Evolutionary conservation across 2,888 invertebrate genomes (phyloP).

Genomic region (Drosophila macrospina): DNA sequence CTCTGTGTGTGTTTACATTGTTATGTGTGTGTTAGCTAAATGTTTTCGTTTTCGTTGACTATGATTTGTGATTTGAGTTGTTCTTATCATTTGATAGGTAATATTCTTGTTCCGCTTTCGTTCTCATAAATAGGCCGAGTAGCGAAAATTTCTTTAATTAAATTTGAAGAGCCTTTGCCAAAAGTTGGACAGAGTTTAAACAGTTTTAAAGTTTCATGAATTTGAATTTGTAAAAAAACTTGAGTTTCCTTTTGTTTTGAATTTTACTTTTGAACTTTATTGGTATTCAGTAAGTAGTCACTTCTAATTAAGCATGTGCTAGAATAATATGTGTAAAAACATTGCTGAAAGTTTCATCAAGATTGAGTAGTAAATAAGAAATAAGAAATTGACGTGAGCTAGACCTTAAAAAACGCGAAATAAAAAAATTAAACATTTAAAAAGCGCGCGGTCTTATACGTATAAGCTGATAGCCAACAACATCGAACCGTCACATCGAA

Average conservation of each 20-base stretch:
- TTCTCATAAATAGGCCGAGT: not conserved
- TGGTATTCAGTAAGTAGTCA: not conserved
- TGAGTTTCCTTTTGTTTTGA: too few species aligned
- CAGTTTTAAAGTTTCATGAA: too few species aligned
- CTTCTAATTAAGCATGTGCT: too few species aligned
- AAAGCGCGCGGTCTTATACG: conserved; percentile 13
- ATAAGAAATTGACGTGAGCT: too few species aligned
- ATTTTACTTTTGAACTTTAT: not conserved
- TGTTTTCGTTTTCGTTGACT: conserved; percentile 57
- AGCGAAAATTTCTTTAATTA: not conserved
- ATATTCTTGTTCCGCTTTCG: too few species aligned
- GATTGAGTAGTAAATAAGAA: too few species aligned
- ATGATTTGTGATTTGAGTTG: too few species aligned
- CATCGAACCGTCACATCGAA: conserved; percentile 51
- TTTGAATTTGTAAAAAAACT: too few species aligned
- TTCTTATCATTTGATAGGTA: too few species aligned
- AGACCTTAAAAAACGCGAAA: too few species aligned
- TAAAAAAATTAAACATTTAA: conserved; percentile 13
- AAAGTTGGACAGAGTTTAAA: not conserved
- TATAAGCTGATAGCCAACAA: conserved; percentile 28
- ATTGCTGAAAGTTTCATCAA: too few species aligned
- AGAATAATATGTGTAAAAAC: too few species aligned
- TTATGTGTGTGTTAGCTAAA: conserved; percentile 31
- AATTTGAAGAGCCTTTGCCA: not conserved
- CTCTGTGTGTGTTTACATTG: not conserved